Evolutionary conservation across 2,888 invertebrate species (phyloP), one percentile per base, ranked within the genome.

Genomic region (Athalia rosae): DNA sequence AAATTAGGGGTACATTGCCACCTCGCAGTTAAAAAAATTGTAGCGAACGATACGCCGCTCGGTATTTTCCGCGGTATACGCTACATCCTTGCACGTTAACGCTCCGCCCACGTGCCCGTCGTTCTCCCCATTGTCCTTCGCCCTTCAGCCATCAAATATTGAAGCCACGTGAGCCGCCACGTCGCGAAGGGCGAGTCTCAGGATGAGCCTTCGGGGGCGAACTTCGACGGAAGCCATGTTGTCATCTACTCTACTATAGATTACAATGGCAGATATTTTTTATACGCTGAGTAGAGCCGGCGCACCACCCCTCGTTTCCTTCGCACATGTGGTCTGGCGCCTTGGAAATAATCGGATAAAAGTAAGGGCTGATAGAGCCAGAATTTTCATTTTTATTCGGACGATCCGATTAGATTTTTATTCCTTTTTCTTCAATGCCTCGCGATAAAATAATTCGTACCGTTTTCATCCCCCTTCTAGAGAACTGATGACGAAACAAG

Each of bases 121-220:
- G 28, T 28, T 28, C 28, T 28, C 62, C 78, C 59, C 53, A 76
- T 77, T 58, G 66, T 71, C 76, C 76, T 77, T 69, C 47, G 53
- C 56, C 53, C 58, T 63, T 74, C 58, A 76, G 74, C 53, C 80
- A 81, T 83, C 80, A 81, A 83, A 82, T 79, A 83, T 84, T 81
- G 78, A 83, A 81, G 66, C 67, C 77, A 74, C 66, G 76, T 73
- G 82, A 79, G 79, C 78, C 59, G 5, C 15, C 41, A 63, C 8
- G 43, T 43, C 5, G 43, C 8, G 62, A 50, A 15, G 66, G 50
- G 66, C 8, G 48, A 67, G 53, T 69, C 69, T 69, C 48, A 56
- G 69, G 56, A 69, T 69, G 43, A 69, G 69, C 58, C 69, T 48
- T 28, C 61, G 61, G 50, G 74, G 74, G 61, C 71, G 61, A 61